A percentile compares a stretch with the other conserved stretches of the same genome.
These are phyloP conservation scores for Anser cygnoides DNA, from an alignment of 2,113 vertebrate species.

Conservation along the genomic window DNA sequence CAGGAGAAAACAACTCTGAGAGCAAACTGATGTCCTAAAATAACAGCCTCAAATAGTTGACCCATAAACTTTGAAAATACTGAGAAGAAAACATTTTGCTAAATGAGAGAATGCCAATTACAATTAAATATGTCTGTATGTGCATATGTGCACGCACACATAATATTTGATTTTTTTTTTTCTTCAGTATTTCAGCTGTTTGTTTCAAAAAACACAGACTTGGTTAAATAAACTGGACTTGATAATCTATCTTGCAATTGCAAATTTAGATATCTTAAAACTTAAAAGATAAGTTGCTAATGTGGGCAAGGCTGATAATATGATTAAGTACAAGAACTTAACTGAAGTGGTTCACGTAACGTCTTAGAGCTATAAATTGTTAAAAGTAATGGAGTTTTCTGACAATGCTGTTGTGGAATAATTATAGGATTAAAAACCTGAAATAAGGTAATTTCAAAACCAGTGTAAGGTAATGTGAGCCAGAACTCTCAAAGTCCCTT, in stretches of 20 bases:
- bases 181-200: neutral
- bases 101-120: neutral
- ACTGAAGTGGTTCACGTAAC: neutral
- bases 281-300: neutral
- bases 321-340: neutral
- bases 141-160: rapidly evolving
- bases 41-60: neutral
- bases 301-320: neutral
- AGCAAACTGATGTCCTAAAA: neutral
- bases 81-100: neutral
- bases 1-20: neutral
- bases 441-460: conserved; percentile 51
- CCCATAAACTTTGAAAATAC: neutral
- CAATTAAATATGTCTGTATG: neutral
- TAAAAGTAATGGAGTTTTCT: conserved; percentile 12
- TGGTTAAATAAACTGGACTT: too few species aligned
- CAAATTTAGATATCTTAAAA: neutral
- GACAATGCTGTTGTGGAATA: neutral
- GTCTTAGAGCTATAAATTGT: neutral
- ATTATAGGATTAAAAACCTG: conserved; percentile 54
- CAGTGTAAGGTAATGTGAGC: conserved; percentile 34
- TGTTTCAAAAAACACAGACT: neutral
- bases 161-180: neutral
- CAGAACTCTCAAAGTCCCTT: conserved; percentile 67
- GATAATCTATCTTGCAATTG: neutral